Evolutionary conservation across 1,140 invertebrate genomes (phyloP), one percentile per base, ranked within the genome.

Genomic region (Drosophila bipectinata): DNA sequence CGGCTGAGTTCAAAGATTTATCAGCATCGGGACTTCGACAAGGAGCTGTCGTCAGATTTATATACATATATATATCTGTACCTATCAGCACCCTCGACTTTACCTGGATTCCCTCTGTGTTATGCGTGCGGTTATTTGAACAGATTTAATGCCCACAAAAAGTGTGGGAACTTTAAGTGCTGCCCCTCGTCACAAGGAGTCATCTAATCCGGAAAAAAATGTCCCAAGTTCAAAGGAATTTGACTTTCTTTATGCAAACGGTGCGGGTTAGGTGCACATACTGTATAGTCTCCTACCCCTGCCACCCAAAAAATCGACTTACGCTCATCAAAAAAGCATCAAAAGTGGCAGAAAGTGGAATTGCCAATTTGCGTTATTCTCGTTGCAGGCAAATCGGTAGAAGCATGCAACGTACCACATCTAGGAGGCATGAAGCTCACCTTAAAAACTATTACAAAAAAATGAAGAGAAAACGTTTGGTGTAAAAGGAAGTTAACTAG

Each of bases 1-100:
- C 72, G 82, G 82, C 79, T 83, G 78, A 88, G 82, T 87, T 87
- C 82, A 87, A 87, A 87, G 82, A 87, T 87, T 87, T 87, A 87
- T 87, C 82, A 87, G 82, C 79, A 79, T 82, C 80, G 83, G 48
- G 63, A 85, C 75, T 88, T 88, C 82, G 82, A 88, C 83, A 81
- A 88, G 63, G 82, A 18, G 74, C 83, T 88, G 82, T 85, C 78
- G 78, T 83, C 83, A 59, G 69, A 59, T 15, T 30, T 49, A 21
- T 32, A 54, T 48, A 48, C 54, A 30, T 47, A 8, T 26, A 44
- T 32, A 44, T 45, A 47, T 47, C 67, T 56, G 51, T 26, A 47
- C 49, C 66, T 32, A 51, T 45, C 60, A n/a, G 15, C 57, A 32
- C 24, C 21, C 39, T 24, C 44, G 44, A 28, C 37, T 37, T 37